phyloP scores from a whole-genome alignment of 2,888 invertebrate species.

The Synergus japonicus region DNA sequence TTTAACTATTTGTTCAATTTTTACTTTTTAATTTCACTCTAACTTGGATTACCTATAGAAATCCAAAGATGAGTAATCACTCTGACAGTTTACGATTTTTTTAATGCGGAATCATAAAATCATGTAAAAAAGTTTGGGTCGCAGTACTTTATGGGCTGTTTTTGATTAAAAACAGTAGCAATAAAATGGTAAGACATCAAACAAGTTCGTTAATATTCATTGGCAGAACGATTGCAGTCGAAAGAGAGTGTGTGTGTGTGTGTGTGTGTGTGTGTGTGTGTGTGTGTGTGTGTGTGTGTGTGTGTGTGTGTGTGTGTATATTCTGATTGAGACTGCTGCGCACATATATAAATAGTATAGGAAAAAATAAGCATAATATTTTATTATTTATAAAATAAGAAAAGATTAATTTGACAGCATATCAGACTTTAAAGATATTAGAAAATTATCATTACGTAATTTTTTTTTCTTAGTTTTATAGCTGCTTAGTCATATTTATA shows the following conservation, averaged over 20 bases:
- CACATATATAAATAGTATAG: slow-evolving; percentile 14
- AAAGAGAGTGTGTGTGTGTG: slow-evolving; percentile 13
- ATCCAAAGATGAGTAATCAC: not conserved
- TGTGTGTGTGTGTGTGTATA: too few relatives aligned
- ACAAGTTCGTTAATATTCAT: slow-evolving; percentile 41
- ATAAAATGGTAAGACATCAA: slow-evolving; percentile 39
- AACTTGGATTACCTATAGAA: too few relatives aligned
- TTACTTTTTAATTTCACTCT: not conserved
- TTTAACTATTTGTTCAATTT: not conserved
- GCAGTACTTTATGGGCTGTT: slow-evolving; percentile 35
- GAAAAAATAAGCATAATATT: slow-evolving; percentile 10
- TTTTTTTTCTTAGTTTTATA: not conserved
- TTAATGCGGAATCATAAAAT: not conserved
- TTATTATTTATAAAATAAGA: slow-evolving; percentile 32
- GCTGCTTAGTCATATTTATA: not conserved
- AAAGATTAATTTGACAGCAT: slow-evolving; percentile 23
- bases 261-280: too few relatives aligned
- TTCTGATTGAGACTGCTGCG: slow-evolving; percentile 24
- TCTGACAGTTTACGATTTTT: not conserved
- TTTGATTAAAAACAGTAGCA: slow-evolving; percentile 41
- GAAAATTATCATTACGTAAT: slow-evolving; percentile 31
- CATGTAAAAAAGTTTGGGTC: not conserved
- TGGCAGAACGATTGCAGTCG: slow-evolving; percentile 23
- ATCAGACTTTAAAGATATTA: slow-evolving; percentile 26
- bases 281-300: too few relatives aligned